Evolutionary conservation across 2,888 invertebrate genomes (phyloP).

Genomic region (Thyatira batis): DNA sequence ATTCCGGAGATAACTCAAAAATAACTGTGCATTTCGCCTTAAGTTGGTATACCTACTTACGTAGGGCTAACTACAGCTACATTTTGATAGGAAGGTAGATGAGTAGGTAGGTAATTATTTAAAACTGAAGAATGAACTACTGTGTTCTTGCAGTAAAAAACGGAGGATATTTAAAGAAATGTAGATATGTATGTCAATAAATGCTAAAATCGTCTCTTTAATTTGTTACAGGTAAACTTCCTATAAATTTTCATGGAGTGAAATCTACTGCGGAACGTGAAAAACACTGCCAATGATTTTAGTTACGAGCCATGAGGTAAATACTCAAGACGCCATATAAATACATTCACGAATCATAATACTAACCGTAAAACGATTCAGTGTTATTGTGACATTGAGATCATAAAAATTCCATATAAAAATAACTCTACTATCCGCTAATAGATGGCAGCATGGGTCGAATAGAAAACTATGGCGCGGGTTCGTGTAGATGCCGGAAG

Average conservation of each 20-base stretch:
- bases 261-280: neutral
- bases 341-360: conserved; percentile 38
- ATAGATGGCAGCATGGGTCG: conserved; percentile 62
- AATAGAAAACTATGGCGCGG: conserved; percentile 14
- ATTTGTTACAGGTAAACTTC: conserved; percentile 54
- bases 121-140: too few species aligned
- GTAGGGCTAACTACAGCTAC: too few species aligned
- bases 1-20: too few species aligned
- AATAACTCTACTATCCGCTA: conserved; percentile 54
- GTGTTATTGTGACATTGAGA: conserved; percentile 32
- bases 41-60: too few species aligned
- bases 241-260: neutral
- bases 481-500: conserved; percentile 19
- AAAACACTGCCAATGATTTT: neutral
- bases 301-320: conserved; percentile 36
- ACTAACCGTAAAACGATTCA: conserved; percentile 35
- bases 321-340: conserved; percentile 15
- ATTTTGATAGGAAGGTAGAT: too few species aligned
- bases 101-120: neutral
- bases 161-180: too few species aligned
- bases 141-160: too few species aligned
- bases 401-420: conserved; percentile 38
- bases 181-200: neutral
- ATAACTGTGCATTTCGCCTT: too few species aligned
- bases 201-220: conserved; percentile 20